Conservation (phyloP, 2,797 vertebrate genomes). For the Hybognathus amarus region DNA sequence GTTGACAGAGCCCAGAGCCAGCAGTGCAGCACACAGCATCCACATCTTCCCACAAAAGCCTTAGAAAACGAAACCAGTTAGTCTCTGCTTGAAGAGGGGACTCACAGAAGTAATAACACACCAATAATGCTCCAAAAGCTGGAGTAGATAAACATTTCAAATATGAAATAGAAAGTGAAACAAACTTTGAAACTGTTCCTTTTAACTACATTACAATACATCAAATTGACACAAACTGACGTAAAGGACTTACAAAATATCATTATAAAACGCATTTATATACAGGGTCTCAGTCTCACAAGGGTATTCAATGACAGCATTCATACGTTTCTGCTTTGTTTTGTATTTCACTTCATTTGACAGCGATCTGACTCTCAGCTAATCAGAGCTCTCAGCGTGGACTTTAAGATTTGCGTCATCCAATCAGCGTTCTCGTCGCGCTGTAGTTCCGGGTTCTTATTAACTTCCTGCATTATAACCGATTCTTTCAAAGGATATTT, state of each 20-base stretch:
- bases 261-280: not conserved
- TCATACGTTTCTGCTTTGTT: not conserved
- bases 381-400: conserved; percentile 42
- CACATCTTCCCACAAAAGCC: conserved; percentile 79
- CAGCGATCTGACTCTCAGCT: not conserved
- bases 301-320: no score
- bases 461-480: conserved; percentile 9
- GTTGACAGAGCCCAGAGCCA: conserved; percentile 75
- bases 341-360: not conserved
- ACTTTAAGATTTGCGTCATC: conserved; percentile 1
- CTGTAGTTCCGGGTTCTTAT: conserved; percentile 29
- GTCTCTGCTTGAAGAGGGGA: not conserved
- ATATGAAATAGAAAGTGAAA: conserved; percentile 1
- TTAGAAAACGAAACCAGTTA: conserved; percentile 46
- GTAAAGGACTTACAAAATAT: not conserved
- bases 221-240: not conserved
- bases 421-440: not conserved
- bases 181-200: not conserved
- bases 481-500: not conserved
- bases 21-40: conserved; percentile 73
- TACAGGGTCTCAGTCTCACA: no score
- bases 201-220: not conserved
- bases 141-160: not conserved
- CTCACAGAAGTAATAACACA: not conserved
- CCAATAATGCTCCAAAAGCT: not conserved